These are phyloP conservation scores for Drosophila flavopinicola DNA, from an alignment of 2,888 invertebrate genomes.

Conservation along the genomic window DNA sequence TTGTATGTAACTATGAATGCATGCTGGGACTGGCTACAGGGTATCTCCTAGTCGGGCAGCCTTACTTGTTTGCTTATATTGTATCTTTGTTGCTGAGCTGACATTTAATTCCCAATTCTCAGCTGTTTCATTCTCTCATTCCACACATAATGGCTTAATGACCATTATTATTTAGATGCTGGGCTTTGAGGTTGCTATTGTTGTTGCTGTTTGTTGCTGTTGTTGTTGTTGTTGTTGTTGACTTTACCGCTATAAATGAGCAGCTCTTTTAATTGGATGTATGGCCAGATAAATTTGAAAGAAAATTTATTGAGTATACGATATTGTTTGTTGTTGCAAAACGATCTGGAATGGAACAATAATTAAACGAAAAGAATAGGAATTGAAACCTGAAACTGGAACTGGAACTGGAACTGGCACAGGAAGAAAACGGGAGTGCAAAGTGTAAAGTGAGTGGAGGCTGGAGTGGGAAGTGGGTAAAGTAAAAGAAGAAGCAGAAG, in stretches of 20 bases:
- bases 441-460: no score
- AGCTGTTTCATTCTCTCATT: no score
- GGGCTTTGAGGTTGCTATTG: slow-evolving; percentile 2
- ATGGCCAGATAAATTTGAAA: slow-evolving; percentile 52
- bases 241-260: slow-evolving; percentile 47
- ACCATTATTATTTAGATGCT: no score
- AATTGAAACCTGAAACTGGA: slow-evolving; percentile 8
- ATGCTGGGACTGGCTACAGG: background rate
- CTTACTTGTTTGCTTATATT: no score
- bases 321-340: slow-evolving; percentile 6
- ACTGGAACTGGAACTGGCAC: slow-evolving; percentile 3
- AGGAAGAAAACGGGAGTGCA: background rate
- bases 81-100: no score
- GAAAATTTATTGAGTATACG: slow-evolving; percentile 48
- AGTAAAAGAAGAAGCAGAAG: no score
- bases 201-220: slow-evolving; percentile 2
- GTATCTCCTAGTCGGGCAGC: background rate
- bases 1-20: no score
- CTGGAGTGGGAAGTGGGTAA: background rate
- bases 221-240: slow-evolving; percentile 2
- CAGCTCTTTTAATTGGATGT: slow-evolving; percentile 54
- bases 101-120: no score
- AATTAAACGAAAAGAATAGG: no score
- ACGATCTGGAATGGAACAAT: slow-evolving; percentile 1
- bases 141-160: no score